Conservation (phyloP, 1,140 invertebrate species). For the Sminthurinus signatus region DNA sequence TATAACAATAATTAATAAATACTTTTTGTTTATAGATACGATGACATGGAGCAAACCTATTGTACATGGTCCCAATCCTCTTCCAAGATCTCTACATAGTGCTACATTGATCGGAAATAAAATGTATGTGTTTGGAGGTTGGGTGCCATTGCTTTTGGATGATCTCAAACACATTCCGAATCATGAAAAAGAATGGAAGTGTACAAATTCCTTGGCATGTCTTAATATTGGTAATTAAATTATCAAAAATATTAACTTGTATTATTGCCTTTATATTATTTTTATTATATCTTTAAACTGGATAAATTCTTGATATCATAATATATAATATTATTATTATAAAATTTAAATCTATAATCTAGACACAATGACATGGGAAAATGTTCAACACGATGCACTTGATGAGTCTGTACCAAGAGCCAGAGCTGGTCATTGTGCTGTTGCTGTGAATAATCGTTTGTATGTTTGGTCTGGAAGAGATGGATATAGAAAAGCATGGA, state of each 20-base stretch:
- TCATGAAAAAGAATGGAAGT: slow-evolving; percentile 94
- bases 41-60: slow-evolving; percentile 87
- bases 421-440: slow-evolving; percentile 92
- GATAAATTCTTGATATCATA: too few species aligned
- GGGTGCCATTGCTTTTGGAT: slow-evolving; percentile 82
- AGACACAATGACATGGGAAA: slow-evolving; percentile 81
- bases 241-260: too few species aligned
- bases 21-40: slow-evolving; percentile 49
- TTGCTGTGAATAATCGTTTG: slow-evolving; percentile 84
- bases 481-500: slow-evolving; percentile 98
- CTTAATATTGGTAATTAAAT: slow-evolving; percentile 66
- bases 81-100: slow-evolving; percentile 92
- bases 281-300: too few species aligned
- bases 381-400: slow-evolving; percentile 71
- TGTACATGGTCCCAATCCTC: slow-evolving; percentile 74
- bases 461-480: slow-evolving; percentile 99
- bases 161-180: slow-evolving; percentile 57
- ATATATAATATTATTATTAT: too few species aligned
- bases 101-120: slow-evolving; percentile 87
- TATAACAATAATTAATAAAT: too few species aligned
- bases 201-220: slow-evolving; percentile 91
- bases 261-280: too few species aligned
- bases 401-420: slow-evolving; percentile 88
- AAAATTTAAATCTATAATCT: too few species aligned
- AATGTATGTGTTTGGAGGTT: slow-evolving; percentile 99